Percentiles rank a stretch among this genome's conserved stretches.
These are phyloP conservation scores for Falcaria lacertinaria DNA, from an alignment of 2,888 invertebrate species.

Conservation along the genomic window DNA sequence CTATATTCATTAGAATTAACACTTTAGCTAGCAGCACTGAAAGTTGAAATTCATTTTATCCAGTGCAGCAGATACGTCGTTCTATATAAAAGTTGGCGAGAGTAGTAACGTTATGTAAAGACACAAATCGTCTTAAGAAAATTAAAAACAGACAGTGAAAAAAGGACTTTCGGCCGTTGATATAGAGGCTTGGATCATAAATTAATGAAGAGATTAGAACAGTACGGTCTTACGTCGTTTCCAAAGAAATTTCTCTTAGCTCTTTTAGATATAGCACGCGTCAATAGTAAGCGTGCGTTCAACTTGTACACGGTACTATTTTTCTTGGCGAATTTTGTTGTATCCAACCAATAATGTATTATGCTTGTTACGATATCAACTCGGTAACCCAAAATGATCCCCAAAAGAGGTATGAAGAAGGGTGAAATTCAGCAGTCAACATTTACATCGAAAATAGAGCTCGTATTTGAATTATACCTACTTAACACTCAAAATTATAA, in stretches of 20 bases:
- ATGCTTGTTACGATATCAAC: no score
- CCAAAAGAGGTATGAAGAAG: no score
- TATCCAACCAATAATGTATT: no score
- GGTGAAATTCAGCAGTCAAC: no score
- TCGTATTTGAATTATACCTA: no score
- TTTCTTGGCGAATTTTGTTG: no score
- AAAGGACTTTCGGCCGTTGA: constrained; percentile 24
- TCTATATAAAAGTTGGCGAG: constrained; percentile 1
- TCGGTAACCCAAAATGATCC: no score
- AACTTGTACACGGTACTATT: neutral
- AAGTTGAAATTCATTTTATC: constrained; percentile 6
- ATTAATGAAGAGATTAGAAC: constrained; percentile 52
- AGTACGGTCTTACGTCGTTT: constrained; percentile 37
- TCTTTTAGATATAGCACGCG: constrained; percentile 52
- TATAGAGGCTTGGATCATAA: constrained; percentile 26
- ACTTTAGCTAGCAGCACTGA: constrained; percentile 3
- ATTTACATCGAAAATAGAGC: no score
- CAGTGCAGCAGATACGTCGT: constrained; percentile 5
- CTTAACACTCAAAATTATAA: no score
- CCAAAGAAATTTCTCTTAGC: constrained; percentile 41
- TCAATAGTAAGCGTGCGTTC: constrained; percentile 23
- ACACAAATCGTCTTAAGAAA: constrained; percentile 40
- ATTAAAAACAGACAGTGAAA: constrained; percentile 25
- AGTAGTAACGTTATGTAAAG: constrained; percentile 30
- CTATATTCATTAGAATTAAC: constrained; percentile 6